Percentiles rank a stretch among this genome's conserved stretches.
These are phyloP conservation scores for Epinephelus cyanopodus DNA, from an alignment of 2,113 vertebrate species.

Conservation along the genomic window DNA sequence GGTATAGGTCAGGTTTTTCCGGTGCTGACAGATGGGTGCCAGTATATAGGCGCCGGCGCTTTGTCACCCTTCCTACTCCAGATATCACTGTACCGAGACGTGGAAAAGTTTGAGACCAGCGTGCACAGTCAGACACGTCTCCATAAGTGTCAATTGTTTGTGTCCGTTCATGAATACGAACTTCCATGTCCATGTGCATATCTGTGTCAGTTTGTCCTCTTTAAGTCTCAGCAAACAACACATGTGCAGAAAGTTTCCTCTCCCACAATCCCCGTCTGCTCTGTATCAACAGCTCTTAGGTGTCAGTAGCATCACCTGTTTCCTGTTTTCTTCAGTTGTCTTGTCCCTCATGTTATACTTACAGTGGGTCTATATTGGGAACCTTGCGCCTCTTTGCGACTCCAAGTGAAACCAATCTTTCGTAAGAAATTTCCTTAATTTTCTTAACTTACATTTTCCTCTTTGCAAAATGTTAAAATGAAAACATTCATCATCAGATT, in stretches of 20 bases:
- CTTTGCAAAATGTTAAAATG: background rate
- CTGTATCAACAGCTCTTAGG: slow-evolving; percentile 29
- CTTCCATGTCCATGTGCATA: background rate
- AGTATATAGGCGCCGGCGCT: slow-evolving; percentile 48
- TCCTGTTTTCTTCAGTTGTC: slow-evolving; percentile 41
- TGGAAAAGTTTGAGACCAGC: slow-evolving; percentile 48
- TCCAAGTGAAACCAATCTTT: background rate
- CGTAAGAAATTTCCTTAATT: background rate
- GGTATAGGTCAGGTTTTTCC: slow-evolving; percentile 71
- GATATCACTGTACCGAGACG: slow-evolving; percentile 44
- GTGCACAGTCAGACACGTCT: slow-evolving; percentile 33
- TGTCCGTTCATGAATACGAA: background rate
- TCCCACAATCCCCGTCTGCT: slow-evolving; percentile 33
- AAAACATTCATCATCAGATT: background rate
- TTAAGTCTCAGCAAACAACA: slow-evolving; percentile 22
- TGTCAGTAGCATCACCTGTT: slow-evolving; percentile 53
- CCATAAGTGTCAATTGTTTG: background rate
- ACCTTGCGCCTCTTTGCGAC: background rate
- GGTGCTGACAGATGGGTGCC: slow-evolving; percentile 55
- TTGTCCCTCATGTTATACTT: background rate
- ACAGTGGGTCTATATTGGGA: background rate
- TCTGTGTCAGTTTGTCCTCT: slow-evolving; percentile 9
- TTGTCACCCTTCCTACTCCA: slow-evolving; percentile 50
- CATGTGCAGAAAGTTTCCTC: slow-evolving; percentile 31
- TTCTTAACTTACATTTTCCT: background rate